Conservation (phyloP, 2,113 vertebrate genomes). For the Phoenicopterus ruber region DNA sequence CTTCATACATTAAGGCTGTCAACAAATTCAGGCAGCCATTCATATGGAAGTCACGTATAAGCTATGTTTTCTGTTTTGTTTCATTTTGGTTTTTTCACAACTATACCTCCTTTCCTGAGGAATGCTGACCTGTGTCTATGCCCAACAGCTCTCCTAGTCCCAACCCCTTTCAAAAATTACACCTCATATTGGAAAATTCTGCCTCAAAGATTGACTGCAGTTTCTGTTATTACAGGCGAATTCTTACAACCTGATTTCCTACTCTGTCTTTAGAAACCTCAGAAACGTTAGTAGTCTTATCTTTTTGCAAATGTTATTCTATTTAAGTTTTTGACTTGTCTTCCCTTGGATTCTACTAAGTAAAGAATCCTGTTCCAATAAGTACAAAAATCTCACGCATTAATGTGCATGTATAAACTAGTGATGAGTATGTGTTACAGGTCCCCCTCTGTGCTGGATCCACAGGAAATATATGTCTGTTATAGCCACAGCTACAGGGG, state of each 20-base stretch:
- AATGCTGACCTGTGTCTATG: not conserved
- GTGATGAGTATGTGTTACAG: conserved; percentile 41
- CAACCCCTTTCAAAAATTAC: not conserved
- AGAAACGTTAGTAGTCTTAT: not conserved
- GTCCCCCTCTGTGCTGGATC: conserved; percentile 53
- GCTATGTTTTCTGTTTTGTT: not conserved
- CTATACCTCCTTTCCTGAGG: not conserved
- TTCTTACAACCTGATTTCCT: not conserved
- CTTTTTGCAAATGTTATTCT: conserved; percentile 16
- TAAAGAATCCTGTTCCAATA: not conserved
- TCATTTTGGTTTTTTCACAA: not conserved
- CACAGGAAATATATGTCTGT: conserved; percentile 44
- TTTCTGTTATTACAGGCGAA: not conserved
- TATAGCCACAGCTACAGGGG: conserved; percentile 51
- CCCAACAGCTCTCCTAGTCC: not conserved
- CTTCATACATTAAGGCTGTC: not conserved
- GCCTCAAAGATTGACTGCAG: not conserved
- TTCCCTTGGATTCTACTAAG: not conserved
- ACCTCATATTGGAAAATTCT: not conserved
- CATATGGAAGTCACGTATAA: not conserved
- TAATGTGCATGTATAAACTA: conserved; percentile 34
- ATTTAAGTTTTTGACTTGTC: not conserved
- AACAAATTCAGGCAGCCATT: not conserved
- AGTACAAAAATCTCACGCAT: conserved; percentile 20
- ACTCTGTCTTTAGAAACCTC: not conserved